Percentiles rank a stretch among this genome's conserved stretches.
phyloP scores from a whole-genome alignment of 2,888 invertebrate species.

The Perithous albicinctus region DNA sequence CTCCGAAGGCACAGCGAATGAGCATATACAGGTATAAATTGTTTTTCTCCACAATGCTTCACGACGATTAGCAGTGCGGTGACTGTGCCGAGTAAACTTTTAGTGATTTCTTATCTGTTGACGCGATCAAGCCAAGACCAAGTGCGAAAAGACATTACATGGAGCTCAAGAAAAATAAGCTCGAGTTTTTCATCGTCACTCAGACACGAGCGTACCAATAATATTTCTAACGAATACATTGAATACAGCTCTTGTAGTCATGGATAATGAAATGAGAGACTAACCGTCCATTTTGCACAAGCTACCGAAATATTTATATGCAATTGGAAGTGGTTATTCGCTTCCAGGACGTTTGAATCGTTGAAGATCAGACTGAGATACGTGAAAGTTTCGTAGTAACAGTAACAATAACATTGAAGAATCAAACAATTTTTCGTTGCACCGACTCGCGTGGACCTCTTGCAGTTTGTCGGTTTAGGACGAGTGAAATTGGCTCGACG shows the following conservation, averaged over 20 bases:
- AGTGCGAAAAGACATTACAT: too few species aligned
- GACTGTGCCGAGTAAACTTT: too few species aligned
- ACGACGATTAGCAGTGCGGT: constrained; percentile 3
- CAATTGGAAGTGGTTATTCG: not conserved
- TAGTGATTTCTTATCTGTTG: constrained; percentile 20
- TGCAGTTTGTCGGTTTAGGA: too few species aligned
- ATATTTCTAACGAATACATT: not conserved
- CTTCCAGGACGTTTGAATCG: not conserved
- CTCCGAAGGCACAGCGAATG: too few species aligned
- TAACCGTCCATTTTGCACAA: not conserved
- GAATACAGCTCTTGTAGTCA: not conserved
- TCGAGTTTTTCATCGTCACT: constrained; percentile 6
- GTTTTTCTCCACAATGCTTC: too few species aligned
- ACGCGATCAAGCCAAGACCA: not conserved
- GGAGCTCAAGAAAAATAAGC: too few species aligned
- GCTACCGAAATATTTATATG: not conserved
- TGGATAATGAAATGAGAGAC: not conserved
- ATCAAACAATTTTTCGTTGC: not conserved
- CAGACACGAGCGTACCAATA: not conserved
- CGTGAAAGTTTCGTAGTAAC: not conserved
- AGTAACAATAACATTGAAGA: not conserved
- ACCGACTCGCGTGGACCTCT: not conserved
- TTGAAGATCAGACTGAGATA: not conserved
- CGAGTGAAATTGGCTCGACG: too few species aligned
- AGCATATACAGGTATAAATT: too few species aligned